Base-by-base conservation (phyloP, 2,797 vertebrate species). In the Neopelma chrysocephalum region DNA sequence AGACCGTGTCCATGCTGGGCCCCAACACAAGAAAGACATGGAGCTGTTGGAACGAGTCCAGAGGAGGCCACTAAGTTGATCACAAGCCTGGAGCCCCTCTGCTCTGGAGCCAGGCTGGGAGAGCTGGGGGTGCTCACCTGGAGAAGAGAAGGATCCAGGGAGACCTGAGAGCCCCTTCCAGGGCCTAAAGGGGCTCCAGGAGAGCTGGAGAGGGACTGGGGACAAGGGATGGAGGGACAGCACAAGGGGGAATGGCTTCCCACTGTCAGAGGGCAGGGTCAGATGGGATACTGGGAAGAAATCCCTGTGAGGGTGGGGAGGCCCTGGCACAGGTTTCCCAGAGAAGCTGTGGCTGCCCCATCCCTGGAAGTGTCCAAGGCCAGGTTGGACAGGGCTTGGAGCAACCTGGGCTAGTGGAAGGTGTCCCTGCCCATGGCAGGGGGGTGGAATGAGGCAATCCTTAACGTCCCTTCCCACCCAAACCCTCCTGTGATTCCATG, bases 11-110 rank as follows among this genome's bases (percentile, higher is more conserved):
- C 72, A 58, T 15, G 5, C 57, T 45, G 65, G 9, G 17, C 3
- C 26, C 34, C 56, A 36, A 11, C 12, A 72, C n/a, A 72, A 10
- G 31, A n/a, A 18, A 18, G 18, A 32, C 18, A 7, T 15, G 51
- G 18, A 65, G 1, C 51, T 53, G 58, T 0, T 58, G 40, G 66
- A 53, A 1, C 0, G 1, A 71, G 29, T 20, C n/a, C 53, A 34
- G 45, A 71, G n/a, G n/a, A 61, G 29, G 3, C 13, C 57, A 29
- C 0, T 0, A 23, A 25, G 32, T 0, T 62, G 48, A 38, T 51
- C 27, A 6, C 0, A 57, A 38, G 6, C 13, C 36, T 77, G 64
- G 32, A 77, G 42, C 36, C 18, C 42, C 34, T 43, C 48, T 75
- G 61, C 69, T 16, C 48, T 70, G 42, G 15, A 14, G 32, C 23